Evolutionary conservation across 2,113 vertebrate genomes (phyloP).

Genomic region (Notarius quadriscutis): DNA sequence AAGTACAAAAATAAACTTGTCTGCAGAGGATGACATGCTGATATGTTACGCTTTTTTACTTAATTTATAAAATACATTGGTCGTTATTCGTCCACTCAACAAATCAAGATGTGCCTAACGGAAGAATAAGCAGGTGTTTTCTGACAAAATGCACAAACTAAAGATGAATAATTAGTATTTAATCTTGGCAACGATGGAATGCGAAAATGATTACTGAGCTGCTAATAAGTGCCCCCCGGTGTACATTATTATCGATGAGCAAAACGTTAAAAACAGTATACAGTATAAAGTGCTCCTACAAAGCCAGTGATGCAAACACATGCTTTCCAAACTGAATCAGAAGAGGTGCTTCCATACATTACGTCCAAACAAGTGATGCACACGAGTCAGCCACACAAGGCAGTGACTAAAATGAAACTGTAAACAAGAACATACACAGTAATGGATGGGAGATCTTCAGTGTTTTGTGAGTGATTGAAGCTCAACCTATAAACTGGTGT

Average conservation of each 20-base stretch:
- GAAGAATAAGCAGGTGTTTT: constrained; percentile 34
- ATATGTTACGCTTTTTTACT: constrained; percentile 46
- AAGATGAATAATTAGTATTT: not conserved
- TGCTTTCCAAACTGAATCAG: not conserved
- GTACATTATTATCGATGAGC: not conserved
- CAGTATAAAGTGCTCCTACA: not conserved
- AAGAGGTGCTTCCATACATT: not conserved
- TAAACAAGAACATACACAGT: constrained; percentile 23
- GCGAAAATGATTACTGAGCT: not conserved
- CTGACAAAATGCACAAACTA: not conserved
- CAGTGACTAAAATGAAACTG: constrained; percentile 9
- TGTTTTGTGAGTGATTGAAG: constrained; percentile 29
- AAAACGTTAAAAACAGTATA: not conserved
- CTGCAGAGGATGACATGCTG: constrained; percentile 36
- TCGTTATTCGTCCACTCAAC: constrained; percentile 16
- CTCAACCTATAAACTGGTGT: constrained; percentile 37
- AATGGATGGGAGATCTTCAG: not conserved
- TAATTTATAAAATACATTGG: constrained; percentile 56
- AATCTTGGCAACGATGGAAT: not conserved
- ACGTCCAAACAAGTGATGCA: not conserved
- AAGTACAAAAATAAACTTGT: constrained; percentile 36
- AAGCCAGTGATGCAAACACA: not conserved
- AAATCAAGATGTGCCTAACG: constrained; percentile 25
- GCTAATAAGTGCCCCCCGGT: not conserved
- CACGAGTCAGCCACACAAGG: not conserved